A percentile compares a stretch with the other conserved stretches of the same genome.
These are phyloP conservation scores for Cheirogaleus major DNA, from an alignment of 2,797 vertebrate genomes.

Conservation along the genomic window DNA sequence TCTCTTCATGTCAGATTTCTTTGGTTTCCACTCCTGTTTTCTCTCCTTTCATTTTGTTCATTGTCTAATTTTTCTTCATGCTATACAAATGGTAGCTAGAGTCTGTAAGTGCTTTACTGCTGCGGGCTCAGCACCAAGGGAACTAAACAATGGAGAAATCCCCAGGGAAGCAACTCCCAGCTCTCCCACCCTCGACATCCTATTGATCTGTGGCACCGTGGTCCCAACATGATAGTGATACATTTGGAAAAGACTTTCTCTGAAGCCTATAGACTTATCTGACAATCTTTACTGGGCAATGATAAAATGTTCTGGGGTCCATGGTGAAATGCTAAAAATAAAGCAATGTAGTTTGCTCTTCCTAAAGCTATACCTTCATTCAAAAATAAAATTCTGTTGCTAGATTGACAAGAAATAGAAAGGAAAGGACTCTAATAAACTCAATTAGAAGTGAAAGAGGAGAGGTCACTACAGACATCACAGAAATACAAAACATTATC, in stretches of 20 bases:
- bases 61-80: conserved; percentile 22
- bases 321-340: not conserved
- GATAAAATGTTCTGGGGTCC: not conserved
- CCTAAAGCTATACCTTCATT: not conserved
- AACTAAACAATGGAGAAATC: not conserved
- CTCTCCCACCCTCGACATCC: not conserved
- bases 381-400: not conserved
- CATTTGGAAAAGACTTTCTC: not conserved
- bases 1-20: conserved; percentile 32
- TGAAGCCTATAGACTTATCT: not conserved
- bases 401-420: too few species aligned
- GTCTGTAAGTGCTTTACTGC: not conserved
- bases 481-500: too few species aligned
- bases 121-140: not conserved
- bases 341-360: not conserved
- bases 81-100: not conserved
- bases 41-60: conserved; percentile 7
- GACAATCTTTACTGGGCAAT: not conserved
- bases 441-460: too few species aligned
- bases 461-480: too few species aligned
- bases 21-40: conserved; percentile 36
- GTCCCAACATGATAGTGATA: not conserved
- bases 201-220: not conserved
- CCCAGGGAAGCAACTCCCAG: not conserved
- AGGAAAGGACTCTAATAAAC: too few species aligned